Evolutionary conservation across 64 coral and sea anemone species (phyloP), one percentile per base, ranked within the genome.

Genomic region (Hydrozoanthus tunicans): DNA sequence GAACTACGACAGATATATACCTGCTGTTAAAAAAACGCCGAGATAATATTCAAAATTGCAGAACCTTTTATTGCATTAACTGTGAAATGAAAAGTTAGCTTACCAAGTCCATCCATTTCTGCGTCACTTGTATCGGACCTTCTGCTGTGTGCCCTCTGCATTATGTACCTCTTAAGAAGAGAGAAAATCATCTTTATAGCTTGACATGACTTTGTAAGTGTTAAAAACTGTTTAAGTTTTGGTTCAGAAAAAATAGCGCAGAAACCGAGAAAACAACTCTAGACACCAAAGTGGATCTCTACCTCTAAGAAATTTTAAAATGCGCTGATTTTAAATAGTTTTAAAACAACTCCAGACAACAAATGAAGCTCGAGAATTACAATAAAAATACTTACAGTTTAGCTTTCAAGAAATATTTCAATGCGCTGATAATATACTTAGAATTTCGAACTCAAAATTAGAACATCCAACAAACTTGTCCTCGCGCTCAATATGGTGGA

Each of bases 21-120:
- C 32, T 43, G 32, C 32, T 43, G 32, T 43, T 43, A 43, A 43
- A 0, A 43, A 43, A 43, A 43, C 32, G 32, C 32, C 32, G 32
- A 43, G 32, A 43, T 43, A 43, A 43, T 2, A 43, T 43, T 43
- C 32, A 43, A 43, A 43, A 43, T 43, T 0, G 32, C 0, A 43
- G 32, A 43, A 43, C 32, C 32, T 2, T 43, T 43, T 43, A 43
- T 43, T 43, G 32, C 32, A 43, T 43, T 69, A 73, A 58, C 24
- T 51, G 15, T 60, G 77, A 51, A 65, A 26, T 9, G 10, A 55
- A 58, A 64, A 86, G 14, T 9, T 66, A 69, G 4, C 43, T 64
- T 90, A 93, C 95, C 95, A 54, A 96, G 74, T 81, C 95, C 95
- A 96, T 96, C 95, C 17, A 96, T 78, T 26, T 96, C 95, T 60